A percentile compares a stretch with the other conserved stretches of the same genome.
Conservation (phyloP, 2,888 invertebrate genomes). For the Nomada fabriciana region DNA sequence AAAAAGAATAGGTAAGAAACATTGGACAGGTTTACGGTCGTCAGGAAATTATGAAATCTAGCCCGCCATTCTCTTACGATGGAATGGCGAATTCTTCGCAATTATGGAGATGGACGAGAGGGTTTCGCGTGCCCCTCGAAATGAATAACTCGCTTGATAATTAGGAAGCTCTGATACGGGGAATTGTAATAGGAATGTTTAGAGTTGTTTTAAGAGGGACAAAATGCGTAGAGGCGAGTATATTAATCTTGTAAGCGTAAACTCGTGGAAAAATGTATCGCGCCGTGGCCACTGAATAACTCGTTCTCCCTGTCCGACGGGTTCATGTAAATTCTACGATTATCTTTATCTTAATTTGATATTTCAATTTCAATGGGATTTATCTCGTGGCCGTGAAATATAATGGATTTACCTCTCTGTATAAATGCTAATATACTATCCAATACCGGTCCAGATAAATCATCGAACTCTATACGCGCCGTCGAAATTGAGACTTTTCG, state of each 20-base stretch:
- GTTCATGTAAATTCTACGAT: conserved; percentile 36
- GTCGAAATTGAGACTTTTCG: conserved; percentile 5
- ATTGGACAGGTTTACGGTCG: background rate
- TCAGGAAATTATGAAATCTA: conserved; percentile 64
- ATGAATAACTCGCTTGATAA: background rate
- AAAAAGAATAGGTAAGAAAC: background rate
- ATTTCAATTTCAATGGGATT: conserved; percentile 43
- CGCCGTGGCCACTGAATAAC: background rate
- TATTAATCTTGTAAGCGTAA: background rate
- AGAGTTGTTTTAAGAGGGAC: background rate
- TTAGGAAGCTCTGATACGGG: background rate
- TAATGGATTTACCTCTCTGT: conserved; percentile 14
- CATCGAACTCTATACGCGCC: background rate
- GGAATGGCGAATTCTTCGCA: conserved; percentile 10
- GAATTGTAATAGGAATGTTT: background rate
- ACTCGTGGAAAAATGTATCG: background rate
- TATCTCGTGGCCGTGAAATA: conserved; percentile 18
- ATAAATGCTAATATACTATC: conserved; percentile 35
- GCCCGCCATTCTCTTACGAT: background rate
- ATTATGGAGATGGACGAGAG: background rate
- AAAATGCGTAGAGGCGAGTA: background rate
- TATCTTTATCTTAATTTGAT: conserved; percentile 50
- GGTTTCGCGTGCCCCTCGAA: conserved; percentile 1
- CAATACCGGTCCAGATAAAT: conserved; percentile 15
- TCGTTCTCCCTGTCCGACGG: conserved; percentile 22